phyloP scores from a whole-genome alignment of 2,888 invertebrate species.

The Villa cingulata region DNA sequence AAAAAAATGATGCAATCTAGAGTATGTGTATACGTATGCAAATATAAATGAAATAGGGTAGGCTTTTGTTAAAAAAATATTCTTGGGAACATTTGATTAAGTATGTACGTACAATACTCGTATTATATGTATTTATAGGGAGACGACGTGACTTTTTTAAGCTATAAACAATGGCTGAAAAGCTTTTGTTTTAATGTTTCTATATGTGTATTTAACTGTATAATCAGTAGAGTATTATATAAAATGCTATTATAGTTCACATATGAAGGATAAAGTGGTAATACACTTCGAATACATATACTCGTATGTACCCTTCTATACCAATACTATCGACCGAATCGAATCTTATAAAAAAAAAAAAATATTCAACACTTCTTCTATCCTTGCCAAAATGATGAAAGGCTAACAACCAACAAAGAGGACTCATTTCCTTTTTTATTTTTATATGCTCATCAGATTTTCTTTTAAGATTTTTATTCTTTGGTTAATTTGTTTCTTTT shows the following conservation, averaged over 20 bases:
- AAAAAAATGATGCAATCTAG: background rate
- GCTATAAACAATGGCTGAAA: slow-evolving; percentile 2
- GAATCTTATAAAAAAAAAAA: background rate
- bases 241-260: no score
- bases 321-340: background rate
- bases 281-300: no score
- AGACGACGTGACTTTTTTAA: slow-evolving; percentile 5
- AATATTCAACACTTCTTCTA: slow-evolving; percentile 8
- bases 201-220: background rate
- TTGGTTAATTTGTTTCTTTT: background rate
- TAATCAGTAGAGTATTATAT: no score
- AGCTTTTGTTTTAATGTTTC: slow-evolving; percentile 4
- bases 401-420: slow-evolving; percentile 7
- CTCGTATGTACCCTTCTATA: background rate
- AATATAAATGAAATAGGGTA: background rate
- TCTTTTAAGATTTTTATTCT: background rate
- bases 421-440: background rate
- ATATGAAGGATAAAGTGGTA: no score
- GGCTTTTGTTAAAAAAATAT: background rate
- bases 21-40: no score
- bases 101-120: no score
- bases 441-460: background rate
- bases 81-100: slow-evolving; percentile 9
- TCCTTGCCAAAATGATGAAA: slow-evolving; percentile 9
- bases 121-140: no score